Conservation (phyloP, 2,888 invertebrate genomes). For the Limnephilus lunatus region DNA sequence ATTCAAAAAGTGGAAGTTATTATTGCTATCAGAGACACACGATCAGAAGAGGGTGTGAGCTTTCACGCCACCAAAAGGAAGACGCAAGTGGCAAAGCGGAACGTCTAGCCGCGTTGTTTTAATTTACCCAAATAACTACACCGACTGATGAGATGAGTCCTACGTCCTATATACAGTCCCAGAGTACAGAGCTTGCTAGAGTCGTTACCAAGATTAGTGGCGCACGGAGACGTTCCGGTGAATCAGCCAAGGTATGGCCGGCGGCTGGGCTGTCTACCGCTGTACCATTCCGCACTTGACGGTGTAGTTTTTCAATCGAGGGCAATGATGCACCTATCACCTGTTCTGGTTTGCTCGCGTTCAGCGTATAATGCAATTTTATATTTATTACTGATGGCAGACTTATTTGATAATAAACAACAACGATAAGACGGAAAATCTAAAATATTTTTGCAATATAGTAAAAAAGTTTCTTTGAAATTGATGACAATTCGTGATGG, state of each 20-base stretch:
- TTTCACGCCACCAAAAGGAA: neutral
- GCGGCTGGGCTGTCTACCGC: constrained; percentile 31
- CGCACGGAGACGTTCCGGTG: constrained; percentile 32
- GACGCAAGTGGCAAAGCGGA: neutral
- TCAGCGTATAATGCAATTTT: neutral
- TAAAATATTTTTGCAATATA: neutral
- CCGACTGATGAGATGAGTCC: constrained; percentile 38
- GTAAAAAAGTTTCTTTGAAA: neutral
- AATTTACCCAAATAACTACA: constrained; percentile 35
- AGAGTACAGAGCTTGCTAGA: neutral
- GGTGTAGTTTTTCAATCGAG: constrained; percentile 23
- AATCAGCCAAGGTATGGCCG: constrained; percentile 41
- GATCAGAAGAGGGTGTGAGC: neutral
- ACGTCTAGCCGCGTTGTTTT: constrained; percentile 36
- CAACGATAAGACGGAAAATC: neutral
- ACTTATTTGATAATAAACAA: neutral
- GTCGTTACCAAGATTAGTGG: constrained; percentile 43
- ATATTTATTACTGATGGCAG: neutral
- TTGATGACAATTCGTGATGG: neutral
- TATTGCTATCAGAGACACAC: neutral
- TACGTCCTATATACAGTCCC: neutral
- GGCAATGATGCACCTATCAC: neutral
- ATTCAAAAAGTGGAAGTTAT: neutral
- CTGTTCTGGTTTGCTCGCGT: neutral
- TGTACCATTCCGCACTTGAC: constrained; percentile 30